Evolutionary conservation across 2,797 vertebrate species (phyloP).

Genomic region (Amblyopsis hoosieri): DNA sequence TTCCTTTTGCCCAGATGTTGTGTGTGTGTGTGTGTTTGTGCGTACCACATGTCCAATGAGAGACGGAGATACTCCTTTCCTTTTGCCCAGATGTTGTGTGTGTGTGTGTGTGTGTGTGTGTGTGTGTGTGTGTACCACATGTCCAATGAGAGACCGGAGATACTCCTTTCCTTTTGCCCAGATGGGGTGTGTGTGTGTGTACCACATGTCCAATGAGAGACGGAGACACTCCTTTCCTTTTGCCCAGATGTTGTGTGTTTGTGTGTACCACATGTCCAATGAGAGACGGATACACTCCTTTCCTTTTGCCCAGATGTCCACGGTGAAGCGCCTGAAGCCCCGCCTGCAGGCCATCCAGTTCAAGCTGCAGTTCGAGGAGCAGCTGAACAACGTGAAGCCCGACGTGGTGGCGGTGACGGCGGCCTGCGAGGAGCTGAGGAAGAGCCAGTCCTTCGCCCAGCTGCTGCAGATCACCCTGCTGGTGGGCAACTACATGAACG

Average conservation of each 20-base stretch:
- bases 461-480: slow-evolving; percentile 86
- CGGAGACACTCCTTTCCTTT: neutral
- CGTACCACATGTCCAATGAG: no score
- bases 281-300: neutral
- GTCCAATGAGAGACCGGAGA: neutral
- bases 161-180: neutral
- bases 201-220: neutral
- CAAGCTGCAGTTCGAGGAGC: slow-evolving; percentile 89
- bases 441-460: slow-evolving; percentile 81
- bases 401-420: slow-evolving; percentile 91
- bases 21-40: no score
- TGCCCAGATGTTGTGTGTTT: no score
- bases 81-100: no score
- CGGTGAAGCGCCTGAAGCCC: slow-evolving; percentile 80
- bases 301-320: slow-evolving; percentile 79
- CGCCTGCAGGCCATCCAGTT: slow-evolving; percentile 87
- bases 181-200: no score
- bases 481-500: slow-evolving; percentile 90
- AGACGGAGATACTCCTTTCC: neutral
- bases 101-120: no score
- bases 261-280: no score
- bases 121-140: no score
- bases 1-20: no score
- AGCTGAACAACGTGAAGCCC: slow-evolving; percentile 90
- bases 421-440: slow-evolving; percentile 87